Percentiles rank a stretch among this genome's conserved stretches.
phyloP scores from a whole-genome alignment of 2,888 invertebrate genomes.

The Erebia epiphron region DNA sequence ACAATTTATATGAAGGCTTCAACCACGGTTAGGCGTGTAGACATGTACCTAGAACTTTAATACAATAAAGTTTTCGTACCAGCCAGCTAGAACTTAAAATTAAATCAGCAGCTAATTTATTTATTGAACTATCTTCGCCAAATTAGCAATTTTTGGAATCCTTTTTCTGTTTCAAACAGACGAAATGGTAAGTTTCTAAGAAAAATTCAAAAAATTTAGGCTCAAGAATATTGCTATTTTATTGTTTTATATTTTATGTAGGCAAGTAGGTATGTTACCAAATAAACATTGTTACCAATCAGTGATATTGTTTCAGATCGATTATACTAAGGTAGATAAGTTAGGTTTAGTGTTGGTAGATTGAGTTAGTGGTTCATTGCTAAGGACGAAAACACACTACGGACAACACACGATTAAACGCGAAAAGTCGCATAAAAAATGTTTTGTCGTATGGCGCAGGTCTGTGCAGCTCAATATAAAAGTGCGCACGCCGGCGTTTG shows the following conservation, averaged over 20 bases:
- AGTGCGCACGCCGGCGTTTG: too few relatives aligned
- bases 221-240: background rate
- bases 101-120: background rate
- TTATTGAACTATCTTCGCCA: background rate
- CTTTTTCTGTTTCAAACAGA: background rate
- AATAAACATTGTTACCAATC: constrained; percentile 10
- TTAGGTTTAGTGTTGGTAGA: background rate
- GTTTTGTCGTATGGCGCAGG: too few relatives aligned
- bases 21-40: background rate
- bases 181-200: background rate
- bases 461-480: too few relatives aligned
- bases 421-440: too few relatives aligned
- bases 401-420: too few relatives aligned
- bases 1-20: background rate
- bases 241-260: background rate
- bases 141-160: background rate
- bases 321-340: background rate
- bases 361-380: background rate
- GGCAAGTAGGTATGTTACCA: background rate
- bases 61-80: background rate
- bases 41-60: background rate
- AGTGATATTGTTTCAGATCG: constrained; percentile 2
- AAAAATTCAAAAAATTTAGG: background rate
- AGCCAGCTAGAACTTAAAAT: too few relatives aligned
- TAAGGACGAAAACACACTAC: too few relatives aligned